Conservation (phyloP, 2,113 vertebrate genomes). For the Megalops atlanticus region DNA sequence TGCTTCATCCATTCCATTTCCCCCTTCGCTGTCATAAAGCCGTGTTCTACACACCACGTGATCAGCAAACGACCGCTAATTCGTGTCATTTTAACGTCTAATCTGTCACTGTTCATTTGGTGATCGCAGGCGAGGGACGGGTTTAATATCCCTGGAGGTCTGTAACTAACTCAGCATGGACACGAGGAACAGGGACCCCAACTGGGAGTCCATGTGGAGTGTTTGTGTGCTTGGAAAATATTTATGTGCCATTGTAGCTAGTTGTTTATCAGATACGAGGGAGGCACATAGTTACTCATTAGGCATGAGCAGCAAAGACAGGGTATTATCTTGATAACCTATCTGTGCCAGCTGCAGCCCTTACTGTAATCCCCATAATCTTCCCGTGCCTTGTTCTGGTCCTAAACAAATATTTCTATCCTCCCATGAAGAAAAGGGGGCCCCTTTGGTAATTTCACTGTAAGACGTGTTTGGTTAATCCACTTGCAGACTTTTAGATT, state of each 20-base stretch:
- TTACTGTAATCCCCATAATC: neutral
- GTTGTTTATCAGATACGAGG: neutral
- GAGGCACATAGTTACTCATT: neutral
- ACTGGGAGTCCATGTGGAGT: neutral
- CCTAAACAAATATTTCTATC: neutral
- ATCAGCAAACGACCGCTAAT: slow-evolving; percentile 4
- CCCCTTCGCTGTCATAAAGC: neutral
- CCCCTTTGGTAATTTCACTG: neutral
- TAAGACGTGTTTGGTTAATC: neutral
- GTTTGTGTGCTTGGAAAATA: neutral
- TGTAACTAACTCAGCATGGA: too few relatives aligned
- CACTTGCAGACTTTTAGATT: neutral
- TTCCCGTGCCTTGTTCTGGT: too few relatives aligned
- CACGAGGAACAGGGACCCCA: neutral
- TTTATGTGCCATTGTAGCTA: neutral
- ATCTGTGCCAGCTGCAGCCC: neutral
- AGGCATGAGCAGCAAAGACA: neutral
- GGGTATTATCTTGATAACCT: neutral
- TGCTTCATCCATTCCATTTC: neutral
- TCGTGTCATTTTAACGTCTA: slow-evolving; percentile 18
- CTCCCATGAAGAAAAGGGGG: neutral
- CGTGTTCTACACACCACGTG: neutral
- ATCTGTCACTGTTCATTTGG: slow-evolving; percentile 26
- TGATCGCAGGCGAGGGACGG: neutral
- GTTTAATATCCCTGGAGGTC: slow-evolving; percentile 7